A percentile compares a stretch with the other conserved stretches of the same genome.
Evolutionary conservation across 1,140 invertebrate species (phyloP).

Genomic region (Chymomyza costata): DNA sequence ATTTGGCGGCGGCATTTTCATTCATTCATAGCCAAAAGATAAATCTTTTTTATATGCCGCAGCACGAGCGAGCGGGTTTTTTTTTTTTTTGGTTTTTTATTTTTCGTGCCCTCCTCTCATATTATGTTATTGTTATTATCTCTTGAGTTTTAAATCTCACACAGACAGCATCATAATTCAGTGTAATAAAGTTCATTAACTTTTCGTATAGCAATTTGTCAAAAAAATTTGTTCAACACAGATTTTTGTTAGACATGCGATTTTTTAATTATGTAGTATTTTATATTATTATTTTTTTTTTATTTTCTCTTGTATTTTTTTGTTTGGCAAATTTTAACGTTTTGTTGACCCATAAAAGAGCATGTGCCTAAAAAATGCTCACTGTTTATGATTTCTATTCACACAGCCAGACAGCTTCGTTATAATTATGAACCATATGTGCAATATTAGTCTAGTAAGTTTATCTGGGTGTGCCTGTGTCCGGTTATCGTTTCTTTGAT

Average conservation of each 20-base stretch:
- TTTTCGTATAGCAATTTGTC: conserved; percentile 64
- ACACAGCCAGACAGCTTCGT: too few species aligned
- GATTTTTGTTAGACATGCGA: conserved; percentile 61
- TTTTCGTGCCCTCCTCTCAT: conserved; percentile 6
- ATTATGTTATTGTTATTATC: too few species aligned
- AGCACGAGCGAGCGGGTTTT: conserved; percentile 33
- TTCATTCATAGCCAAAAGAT: conserved; percentile 62
- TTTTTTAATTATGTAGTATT: conserved; percentile 56
- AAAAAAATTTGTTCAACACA: conserved; percentile 22
- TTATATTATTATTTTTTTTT: conserved; percentile 26
- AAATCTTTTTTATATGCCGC: conserved; percentile 48
- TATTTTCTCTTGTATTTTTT: conserved; percentile 7
- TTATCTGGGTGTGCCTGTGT: conserved; percentile 18
- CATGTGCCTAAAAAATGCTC: too few species aligned
- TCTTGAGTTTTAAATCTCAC: conserved; percentile 7
- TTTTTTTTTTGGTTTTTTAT: conserved; percentile 2
- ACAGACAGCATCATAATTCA: conserved; percentile 3
- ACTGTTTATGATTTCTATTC: conserved; percentile 6
- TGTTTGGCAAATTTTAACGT: conserved; percentile 4
- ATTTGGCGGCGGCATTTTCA: conserved; percentile 50
- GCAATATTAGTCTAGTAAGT: conserved; percentile 6
- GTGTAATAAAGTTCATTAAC: conserved; percentile 61
- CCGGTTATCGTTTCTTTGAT: conserved; percentile 53
- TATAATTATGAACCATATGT: conserved; percentile 41
- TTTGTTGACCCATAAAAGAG: conserved; percentile 32